Conservation (phyloP, 2,113 vertebrate genomes). For the Saimiri boliviensis region DNA sequence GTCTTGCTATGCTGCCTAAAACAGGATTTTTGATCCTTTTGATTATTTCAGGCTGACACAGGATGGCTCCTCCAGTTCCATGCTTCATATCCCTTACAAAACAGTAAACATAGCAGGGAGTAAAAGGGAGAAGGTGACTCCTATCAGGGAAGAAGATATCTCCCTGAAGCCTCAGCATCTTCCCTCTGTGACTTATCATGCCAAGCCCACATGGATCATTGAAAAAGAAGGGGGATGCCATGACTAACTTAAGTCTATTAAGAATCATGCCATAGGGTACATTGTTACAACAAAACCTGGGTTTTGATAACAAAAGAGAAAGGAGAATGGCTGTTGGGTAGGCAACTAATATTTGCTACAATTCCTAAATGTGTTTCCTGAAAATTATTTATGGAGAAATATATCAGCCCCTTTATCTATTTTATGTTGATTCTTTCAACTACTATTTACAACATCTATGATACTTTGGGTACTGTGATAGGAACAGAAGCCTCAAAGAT, state of each 20-base stretch:
- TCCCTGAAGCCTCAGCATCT: not conserved
- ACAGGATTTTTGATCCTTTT: not conserved
- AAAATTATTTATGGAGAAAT: not conserved
- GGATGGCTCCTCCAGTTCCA: not conserved
- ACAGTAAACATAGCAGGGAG: not conserved
- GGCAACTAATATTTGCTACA: not conserved
- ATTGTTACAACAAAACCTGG: not conserved
- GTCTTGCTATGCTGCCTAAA: no score
- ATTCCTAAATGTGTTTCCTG: conserved; percentile 1
- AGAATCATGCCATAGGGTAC: not conserved
- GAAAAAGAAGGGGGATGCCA: not conserved
- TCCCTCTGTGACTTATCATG: not conserved
- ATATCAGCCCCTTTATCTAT: not conserved
- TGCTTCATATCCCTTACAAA: not conserved
- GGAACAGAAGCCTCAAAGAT: not conserved
- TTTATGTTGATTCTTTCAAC: not conserved
- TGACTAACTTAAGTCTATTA: not conserved
- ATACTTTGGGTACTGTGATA: not conserved
- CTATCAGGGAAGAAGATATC: not conserved
- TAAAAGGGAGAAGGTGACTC: not conserved
- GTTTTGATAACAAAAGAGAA: not conserved
- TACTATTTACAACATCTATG: not conserved
- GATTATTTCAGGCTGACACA: not conserved
- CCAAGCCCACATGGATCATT: not conserved
- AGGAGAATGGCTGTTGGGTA: not conserved